Evolutionary conservation across 2,113 vertebrate genomes (phyloP).

Genomic region (Oenanthe melanoleuca): DNA sequence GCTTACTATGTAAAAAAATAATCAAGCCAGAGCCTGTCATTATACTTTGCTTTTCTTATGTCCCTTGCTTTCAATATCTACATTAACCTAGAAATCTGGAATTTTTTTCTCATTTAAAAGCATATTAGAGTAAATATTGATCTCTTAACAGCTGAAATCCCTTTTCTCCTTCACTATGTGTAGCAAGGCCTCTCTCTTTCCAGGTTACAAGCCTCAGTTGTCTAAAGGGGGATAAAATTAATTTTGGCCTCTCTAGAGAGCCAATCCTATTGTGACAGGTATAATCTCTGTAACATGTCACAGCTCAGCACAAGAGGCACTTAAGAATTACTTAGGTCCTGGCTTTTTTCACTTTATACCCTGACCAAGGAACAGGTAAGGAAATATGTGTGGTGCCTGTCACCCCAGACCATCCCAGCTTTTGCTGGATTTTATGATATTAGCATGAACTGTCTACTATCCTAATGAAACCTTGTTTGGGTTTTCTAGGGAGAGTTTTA

Average conservation of each 20-base stretch:
- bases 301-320: neutral
- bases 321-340: neutral
- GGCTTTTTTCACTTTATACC: neutral
- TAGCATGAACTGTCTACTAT: neutral
- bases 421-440: neutral
- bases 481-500: constrained; percentile 18
- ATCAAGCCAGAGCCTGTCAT: neutral
- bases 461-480: constrained; percentile 37
- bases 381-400: neutral
- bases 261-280: neutral
- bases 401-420: neutral
- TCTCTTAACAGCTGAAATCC: neutral
- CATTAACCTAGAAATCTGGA: neutral
- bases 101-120: neutral
- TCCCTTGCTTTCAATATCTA: neutral
- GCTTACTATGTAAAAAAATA: neutral
- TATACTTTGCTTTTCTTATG: neutral
- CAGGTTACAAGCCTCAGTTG: neutral
- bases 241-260: neutral
- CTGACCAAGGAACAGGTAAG: neutral
- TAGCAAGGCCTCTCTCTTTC: neutral
- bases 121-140: neutral
- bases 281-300: neutral
- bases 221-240: neutral
- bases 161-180: neutral